Conservation (phyloP, 2,888 invertebrate genomes). For the Metallyticus violacea region DNA sequence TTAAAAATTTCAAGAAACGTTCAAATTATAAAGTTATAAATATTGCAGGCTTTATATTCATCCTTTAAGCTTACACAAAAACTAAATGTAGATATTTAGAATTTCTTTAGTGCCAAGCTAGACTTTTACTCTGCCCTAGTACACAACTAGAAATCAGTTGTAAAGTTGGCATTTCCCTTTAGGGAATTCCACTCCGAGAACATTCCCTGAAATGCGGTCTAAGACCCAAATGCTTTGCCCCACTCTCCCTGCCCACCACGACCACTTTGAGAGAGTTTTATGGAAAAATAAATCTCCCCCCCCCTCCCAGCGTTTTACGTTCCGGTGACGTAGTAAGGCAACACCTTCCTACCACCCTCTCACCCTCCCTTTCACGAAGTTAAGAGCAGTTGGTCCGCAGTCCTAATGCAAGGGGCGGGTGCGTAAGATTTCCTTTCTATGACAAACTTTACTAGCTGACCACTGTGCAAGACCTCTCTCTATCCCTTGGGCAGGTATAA, state of each 20-base stretch:
- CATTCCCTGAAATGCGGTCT: background rate
- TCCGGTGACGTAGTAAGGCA: background rate
- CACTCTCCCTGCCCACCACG: background rate
- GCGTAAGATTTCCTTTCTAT: background rate
- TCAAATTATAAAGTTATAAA: too few relatives aligned
- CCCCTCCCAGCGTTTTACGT: too few relatives aligned
- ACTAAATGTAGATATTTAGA: too few relatives aligned
- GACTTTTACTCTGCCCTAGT: too few relatives aligned
- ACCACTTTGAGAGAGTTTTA: background rate
- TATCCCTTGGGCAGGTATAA: background rate
- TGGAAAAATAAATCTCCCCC: background rate
- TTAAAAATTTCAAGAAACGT: too few relatives aligned
- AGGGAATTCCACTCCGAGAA: background rate
- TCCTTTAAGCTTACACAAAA: too few relatives aligned
- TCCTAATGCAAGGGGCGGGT: background rate
- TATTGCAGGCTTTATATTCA: too few relatives aligned
- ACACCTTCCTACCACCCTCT: too few relatives aligned
- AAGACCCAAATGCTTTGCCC: background rate
- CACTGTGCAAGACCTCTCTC: background rate
- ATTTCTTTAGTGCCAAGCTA: too few relatives aligned
- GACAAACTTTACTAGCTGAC: background rate
- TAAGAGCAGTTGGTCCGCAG: background rate
- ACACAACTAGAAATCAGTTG: background rate
- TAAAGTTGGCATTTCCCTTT: too few relatives aligned
- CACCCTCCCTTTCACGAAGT: background rate